These are phyloP conservation scores for Dendrocopos noguchii DNA, from an alignment of 2,113 vertebrate genomes.

Conservation along the genomic window DNA sequence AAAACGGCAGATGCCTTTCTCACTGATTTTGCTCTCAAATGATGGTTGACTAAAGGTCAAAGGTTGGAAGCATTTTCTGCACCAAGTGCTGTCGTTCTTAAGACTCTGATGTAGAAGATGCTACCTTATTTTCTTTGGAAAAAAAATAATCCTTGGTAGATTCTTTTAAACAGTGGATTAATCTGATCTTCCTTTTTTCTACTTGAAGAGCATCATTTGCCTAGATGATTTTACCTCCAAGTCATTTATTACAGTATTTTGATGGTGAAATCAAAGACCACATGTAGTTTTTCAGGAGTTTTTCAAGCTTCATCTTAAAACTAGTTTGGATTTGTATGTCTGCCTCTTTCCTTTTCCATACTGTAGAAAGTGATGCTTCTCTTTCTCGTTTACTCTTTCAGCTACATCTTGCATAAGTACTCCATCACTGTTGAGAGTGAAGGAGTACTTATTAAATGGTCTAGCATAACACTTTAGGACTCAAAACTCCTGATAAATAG, in stretches of 20 bases:
- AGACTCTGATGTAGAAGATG: background rate
- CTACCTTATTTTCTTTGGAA: background rate
- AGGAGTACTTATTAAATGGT: constrained; percentile 14
- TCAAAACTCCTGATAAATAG: constrained; percentile 29
- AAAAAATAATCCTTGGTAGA: background rate
- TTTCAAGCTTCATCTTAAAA: background rate
- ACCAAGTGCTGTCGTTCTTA: background rate
- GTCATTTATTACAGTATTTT: background rate
- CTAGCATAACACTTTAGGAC: constrained; percentile 15
- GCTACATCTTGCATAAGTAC: background rate
- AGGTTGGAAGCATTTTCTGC: background rate
- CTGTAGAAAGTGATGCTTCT: background rate
- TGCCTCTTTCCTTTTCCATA: background rate
- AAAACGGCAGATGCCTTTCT: background rate
- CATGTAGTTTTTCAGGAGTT: background rate
- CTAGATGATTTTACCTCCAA: background rate
- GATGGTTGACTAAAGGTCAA: background rate
- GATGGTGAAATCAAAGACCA: background rate
- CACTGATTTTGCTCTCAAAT: background rate
- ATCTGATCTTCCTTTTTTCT: background rate
- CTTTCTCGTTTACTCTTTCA: background rate
- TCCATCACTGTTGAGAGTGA: background rate
- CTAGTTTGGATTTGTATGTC: background rate
- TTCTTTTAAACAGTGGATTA: background rate
- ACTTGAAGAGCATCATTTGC: background rate